A percentile compares a stretch with the other conserved stretches of the same genome.
Conservation (phyloP, 1,140 invertebrate species). For the Papilio dardanus region DNA sequence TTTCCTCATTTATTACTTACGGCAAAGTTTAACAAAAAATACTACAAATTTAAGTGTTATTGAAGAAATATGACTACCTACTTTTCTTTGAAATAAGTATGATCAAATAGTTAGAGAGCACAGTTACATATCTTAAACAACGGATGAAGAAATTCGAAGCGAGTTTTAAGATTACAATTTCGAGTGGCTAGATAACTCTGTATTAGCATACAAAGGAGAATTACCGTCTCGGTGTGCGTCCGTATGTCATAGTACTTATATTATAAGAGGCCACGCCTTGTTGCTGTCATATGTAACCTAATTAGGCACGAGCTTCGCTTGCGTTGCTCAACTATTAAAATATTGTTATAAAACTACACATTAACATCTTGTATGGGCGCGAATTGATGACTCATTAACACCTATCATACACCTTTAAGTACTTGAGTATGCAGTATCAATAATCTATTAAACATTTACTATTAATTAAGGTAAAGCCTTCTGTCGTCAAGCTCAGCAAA, state of each 20-base stretch:
- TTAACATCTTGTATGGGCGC: slow-evolving; percentile 28
- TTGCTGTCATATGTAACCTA: slow-evolving; percentile 78
- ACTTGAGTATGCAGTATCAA: neutral
- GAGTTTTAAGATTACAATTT: slow-evolving; percentile 79
- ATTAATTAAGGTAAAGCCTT: neutral
- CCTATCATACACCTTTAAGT: slow-evolving; percentile 11
- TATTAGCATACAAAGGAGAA: slow-evolving; percentile 81
- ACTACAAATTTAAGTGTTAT: neutral
- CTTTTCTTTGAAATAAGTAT: neutral
- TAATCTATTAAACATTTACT: neutral
- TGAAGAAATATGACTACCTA: neutral
- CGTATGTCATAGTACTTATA: slow-evolving; percentile 71
- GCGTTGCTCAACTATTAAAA: slow-evolving; percentile 36
- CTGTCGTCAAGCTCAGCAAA: no score
- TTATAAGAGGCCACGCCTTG: slow-evolving; percentile 74
- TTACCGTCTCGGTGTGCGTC: slow-evolving; percentile 72
- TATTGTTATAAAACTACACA: slow-evolving; percentile 37
- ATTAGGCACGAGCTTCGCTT: slow-evolving; percentile 63
- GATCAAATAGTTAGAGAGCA: neutral
- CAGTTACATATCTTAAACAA: slow-evolving; percentile 54
- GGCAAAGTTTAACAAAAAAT: neutral
- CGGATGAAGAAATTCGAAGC: slow-evolving; percentile 78
- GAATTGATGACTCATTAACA: slow-evolving; percentile 29
- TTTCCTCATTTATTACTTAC: neutral
- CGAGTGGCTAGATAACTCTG: slow-evolving; percentile 77